Base-by-base conservation (phyloP, 2,113 vertebrate species). In the Andinoacara biseriatus region DNA sequence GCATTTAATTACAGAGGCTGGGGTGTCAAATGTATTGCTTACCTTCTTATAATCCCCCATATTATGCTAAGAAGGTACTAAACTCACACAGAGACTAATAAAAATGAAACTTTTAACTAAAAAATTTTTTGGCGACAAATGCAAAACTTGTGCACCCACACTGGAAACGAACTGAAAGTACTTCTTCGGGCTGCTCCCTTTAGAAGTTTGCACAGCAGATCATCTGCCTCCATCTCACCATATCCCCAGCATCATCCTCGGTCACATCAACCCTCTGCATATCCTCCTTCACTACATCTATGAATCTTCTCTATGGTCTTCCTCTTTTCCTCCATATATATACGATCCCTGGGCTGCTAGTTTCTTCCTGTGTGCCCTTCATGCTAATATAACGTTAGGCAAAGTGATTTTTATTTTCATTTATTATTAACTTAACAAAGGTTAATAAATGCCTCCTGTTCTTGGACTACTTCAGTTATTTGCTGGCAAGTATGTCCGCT, bases 381-480 rank as follows among this genome's bases (percentile, higher is more conserved):
- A 0, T 24, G 29, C 29, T 26, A 38, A 7, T 10, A 38, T 38
- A 52, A 49, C 52, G 43, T 69, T 17, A 0, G 0, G 65, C 40
- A 49, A 5, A 1, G 10, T 52, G 17, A 15, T 5, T 69, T 69
- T 52, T 69, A 24, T 20, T 40, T 40, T 11, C 0, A 0, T 69
- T 69, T 52, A 69, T 29, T 52, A 69, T 52, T 52, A 69, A 69
- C 65, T 20, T 52, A 13, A 20, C 20, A 31, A 72, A 52, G 31
- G 24, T 72, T 72, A 72, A 72, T 72, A 72, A n/a, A 72, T 54
- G 46, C 10, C 52, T 72, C 46, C 46, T 14, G 26, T 33, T 54
- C 6, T 33, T 52, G 65, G 65, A 72, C 65, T 72, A 54, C 67
- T 54, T 52, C 26, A 72, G 67, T 54, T 54, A 72, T 72, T 52